Percentiles rank a stretch among this genome's conserved stretches.
Conservation (phyloP, 2,888 invertebrate genomes). For the Omphaloscelis lunosa region DNA sequence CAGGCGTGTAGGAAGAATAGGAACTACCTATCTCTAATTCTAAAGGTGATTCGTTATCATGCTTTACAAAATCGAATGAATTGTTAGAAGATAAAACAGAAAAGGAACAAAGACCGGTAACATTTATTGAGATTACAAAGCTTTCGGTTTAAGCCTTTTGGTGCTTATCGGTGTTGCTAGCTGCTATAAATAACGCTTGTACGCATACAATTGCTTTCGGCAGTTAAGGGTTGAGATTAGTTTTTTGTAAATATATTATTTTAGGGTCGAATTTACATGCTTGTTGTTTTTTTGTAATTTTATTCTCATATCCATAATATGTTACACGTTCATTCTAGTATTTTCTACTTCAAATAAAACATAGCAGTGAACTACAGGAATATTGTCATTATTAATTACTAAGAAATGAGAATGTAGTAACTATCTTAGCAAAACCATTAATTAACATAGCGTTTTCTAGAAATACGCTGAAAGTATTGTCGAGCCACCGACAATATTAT, state of each 20-base stretch:
- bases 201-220: constrained; percentile 57
- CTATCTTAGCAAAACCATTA: background rate
- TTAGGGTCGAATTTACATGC: background rate
- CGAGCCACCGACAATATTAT: background rate
- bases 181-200: constrained; percentile 69
- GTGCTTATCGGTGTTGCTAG: constrained; percentile 64
- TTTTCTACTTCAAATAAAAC: background rate
- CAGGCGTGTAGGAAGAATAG: background rate
- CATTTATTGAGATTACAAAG: constrained; percentile 73
- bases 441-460: background rate
- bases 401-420: background rate
- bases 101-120: constrained; percentile 65
- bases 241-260: constrained; percentile 13
- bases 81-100: constrained; percentile 53
- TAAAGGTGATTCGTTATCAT: constrained; percentile 6
- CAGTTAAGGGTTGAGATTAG: constrained; percentile 31
- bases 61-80: constrained; percentile 51
- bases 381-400: background rate
- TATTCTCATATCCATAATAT: background rate
- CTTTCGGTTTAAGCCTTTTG: constrained; percentile 59
- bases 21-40: background rate
- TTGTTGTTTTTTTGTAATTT: too few species aligned
- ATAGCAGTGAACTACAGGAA: background rate
- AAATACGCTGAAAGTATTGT: background rate
- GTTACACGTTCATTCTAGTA: background rate